phyloP scores from a whole-genome alignment of 2,113 vertebrate species.

The Donacobius atricapilla region DNA sequence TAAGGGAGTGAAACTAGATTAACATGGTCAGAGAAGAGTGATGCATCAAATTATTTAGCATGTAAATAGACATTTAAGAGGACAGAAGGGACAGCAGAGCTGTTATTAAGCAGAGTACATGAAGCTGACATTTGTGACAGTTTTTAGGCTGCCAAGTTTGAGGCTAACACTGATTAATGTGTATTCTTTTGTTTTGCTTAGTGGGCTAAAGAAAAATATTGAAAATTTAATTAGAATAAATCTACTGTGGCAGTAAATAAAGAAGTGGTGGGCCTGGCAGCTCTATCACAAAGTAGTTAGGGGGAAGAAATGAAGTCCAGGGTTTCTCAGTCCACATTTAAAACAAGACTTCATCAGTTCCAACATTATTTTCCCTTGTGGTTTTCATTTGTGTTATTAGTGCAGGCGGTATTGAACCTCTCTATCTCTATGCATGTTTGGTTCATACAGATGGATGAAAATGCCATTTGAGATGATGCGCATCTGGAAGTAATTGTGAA shows the following conservation, averaged over 20 bases:
- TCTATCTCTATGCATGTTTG: background rate
- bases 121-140: slow-evolving; percentile 14
- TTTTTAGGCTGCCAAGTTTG: slow-evolving; percentile 20
- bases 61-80: slow-evolving; percentile 22
- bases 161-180: background rate
- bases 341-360: background rate
- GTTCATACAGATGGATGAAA: slow-evolving; percentile 58
- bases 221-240: slow-evolving; percentile 20
- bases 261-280: background rate
- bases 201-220: background rate
- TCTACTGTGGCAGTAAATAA: background rate
- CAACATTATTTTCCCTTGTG: slow-evolving; percentile 15
- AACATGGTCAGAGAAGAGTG: background rate
- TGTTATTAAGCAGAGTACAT: background rate
- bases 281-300: background rate
- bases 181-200: slow-evolving; percentile 14
- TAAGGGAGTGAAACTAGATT: background rate
- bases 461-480: slow-evolving; percentile 43
- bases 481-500: slow-evolving; percentile 67
- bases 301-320: background rate
- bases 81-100: slow-evolving; percentile 20
- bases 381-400: slow-evolving; percentile 29
- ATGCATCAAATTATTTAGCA: slow-evolving; percentile 1
- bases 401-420: slow-evolving; percentile 7
- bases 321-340: background rate